Base-by-base conservation (phyloP, 2,888 invertebrate genomes). In the Apamea sordens region DNA sequence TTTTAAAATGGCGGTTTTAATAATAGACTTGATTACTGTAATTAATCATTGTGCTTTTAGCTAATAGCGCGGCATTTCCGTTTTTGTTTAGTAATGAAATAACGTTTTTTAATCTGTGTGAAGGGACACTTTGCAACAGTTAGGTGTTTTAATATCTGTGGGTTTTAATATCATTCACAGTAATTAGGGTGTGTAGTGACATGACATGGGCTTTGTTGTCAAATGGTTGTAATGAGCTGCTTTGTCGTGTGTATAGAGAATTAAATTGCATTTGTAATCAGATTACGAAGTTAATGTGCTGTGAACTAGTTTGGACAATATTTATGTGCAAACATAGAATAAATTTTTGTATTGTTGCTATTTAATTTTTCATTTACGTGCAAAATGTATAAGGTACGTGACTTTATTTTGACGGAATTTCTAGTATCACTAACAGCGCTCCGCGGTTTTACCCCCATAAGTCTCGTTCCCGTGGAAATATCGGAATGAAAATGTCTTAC, bases 11-110 rank as follows among this genome's bases (percentile, higher is more conserved):
- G 61, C 59, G 67, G 70, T 59, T 80, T 73, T 82, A 79, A 73
- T 74, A 77, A 72, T 77, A 71, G 67, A 53, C 75, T 77, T 80
- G 73, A 88, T 87, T 81, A 73, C 79, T n/a, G 77, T 86, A 86
- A 88, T 88, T 85, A 77, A 77, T 76, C 82, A 85, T 85, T 86
- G 85, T 86, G 81, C 73, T 78, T 83, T 87, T 81, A 87, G 80
- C 59, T 73, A 86, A 76, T 83, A 78, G 80, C 73, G 44, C 56
- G 76, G 13, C 32, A 68, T 79, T 80, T 82, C 85, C 87, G 79
- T 79, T 88, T 81, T 84, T 84, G 72, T 86, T 83, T 77, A 65
- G 81, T 73, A 73, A 80, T 74, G 32, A n/a, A 79, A 47, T 72
- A 64, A 64, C 59, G 41, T 61, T 83, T 76, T 76, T 82, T 82